phyloP scores from a whole-genome alignment of 2,888 invertebrate species.

The Lepidochitona cinerea region DNA sequence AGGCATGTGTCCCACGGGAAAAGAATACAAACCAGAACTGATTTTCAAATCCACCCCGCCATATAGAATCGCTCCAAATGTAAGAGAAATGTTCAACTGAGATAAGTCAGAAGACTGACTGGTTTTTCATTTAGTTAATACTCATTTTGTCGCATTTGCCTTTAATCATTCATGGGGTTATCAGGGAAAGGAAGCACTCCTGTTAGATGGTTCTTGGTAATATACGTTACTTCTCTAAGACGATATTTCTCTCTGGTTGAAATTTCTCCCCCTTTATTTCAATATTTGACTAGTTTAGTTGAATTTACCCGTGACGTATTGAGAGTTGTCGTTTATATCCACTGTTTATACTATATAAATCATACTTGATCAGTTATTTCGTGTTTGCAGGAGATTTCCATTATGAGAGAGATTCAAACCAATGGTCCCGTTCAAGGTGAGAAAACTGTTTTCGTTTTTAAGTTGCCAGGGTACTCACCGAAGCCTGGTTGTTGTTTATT shows the following conservation, averaged over 20 bases:
- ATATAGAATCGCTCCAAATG: conserved; percentile 67
- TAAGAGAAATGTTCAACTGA: conserved; percentile 31
- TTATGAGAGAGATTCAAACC: conserved; percentile 90
- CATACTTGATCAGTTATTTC: neutral
- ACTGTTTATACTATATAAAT: neutral
- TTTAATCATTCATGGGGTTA: no score
- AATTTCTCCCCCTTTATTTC: neutral
- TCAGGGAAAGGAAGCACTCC: no score
- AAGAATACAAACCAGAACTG: conserved; percentile 46
- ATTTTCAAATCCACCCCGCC: conserved; percentile 72
- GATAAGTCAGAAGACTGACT: no score
- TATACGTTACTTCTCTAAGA: no score
- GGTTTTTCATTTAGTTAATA: no score
- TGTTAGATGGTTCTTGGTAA: no score
- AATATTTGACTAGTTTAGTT: neutral
- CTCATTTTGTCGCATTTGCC: no score
- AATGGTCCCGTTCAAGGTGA: conserved; percentile 91
- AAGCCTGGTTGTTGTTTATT: no score
- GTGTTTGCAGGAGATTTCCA: conserved; percentile 76
- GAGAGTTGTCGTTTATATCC: neutral
- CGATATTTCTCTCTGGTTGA: no score
- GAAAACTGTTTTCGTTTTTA: neutral
- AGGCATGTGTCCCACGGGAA: conserved; percentile 64
- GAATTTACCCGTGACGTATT: neutral
- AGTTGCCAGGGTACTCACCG: no score